Percentiles rank a stretch among this genome's conserved stretches.
Evolutionary conservation across 2,797 vertebrate species (phyloP).

Genomic region (Pachyuromys duprasi): DNA sequence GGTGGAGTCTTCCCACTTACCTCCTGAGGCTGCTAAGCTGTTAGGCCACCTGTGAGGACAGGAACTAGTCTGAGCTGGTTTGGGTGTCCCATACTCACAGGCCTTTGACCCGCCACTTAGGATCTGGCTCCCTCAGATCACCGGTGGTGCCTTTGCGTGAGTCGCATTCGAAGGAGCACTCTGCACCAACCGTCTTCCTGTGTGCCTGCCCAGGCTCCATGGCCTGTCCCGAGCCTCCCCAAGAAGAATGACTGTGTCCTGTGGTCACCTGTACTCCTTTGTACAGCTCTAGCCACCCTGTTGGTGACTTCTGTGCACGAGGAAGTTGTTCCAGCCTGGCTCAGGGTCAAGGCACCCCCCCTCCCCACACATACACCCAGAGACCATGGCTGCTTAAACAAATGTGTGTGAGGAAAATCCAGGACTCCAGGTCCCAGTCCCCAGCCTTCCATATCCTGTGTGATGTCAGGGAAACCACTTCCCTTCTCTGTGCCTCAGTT

Average conservation of each 20-base stretch:
- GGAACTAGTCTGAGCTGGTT: background rate
- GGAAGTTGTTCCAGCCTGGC: background rate
- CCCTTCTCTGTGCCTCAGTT: background rate
- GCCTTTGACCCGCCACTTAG: background rate
- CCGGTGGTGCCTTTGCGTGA: accelerated
- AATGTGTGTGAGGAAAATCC: background rate
- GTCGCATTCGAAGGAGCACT: background rate
- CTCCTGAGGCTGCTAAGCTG: background rate
- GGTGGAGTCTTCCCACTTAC: background rate
- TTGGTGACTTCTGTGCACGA: background rate
- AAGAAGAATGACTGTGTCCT: background rate
- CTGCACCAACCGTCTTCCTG: background rate
- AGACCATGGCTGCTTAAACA: background rate
- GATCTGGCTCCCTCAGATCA: background rate
- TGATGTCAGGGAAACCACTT: background rate
- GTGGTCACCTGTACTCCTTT: background rate
- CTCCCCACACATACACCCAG: too few species aligned
- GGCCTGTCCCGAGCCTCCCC: background rate
- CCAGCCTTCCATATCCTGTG: background rate
- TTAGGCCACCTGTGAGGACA: background rate
- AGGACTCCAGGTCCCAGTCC: background rate
- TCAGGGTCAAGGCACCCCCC: too few species aligned
- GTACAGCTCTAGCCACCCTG: background rate
- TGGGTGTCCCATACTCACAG: background rate
- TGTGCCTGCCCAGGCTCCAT: background rate